A percentile compares a stretch with the other conserved stretches of the same genome.
These are phyloP conservation scores for Carassius carassius DNA, from an alignment of 2,113 vertebrate genomes.

Conservation along the genomic window DNA sequence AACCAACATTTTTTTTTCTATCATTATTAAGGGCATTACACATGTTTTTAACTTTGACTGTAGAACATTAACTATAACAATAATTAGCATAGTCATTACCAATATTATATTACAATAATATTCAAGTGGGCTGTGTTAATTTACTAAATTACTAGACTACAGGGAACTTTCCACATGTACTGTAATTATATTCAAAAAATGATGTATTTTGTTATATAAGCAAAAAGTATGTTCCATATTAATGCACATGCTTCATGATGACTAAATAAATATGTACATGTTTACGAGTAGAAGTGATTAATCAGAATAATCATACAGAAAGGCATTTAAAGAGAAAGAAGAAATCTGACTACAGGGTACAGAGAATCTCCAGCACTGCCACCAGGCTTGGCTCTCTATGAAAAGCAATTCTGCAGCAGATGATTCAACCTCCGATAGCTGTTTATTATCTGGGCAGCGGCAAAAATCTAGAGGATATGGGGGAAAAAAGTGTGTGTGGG, in stretches of 20 bases:
- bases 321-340: not conserved
- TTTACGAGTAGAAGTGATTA: slow-evolving; percentile 9
- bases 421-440: slow-evolving; percentile 29
- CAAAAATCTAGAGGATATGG: slow-evolving; percentile 22
- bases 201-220: not conserved
- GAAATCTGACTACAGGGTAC: not conserved
- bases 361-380: slow-evolving; percentile 15
- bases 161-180: not conserved
- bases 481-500: not conserved
- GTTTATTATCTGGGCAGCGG: slow-evolving; percentile 33
- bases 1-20: too few relatives aligned
- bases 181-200: not conserved
- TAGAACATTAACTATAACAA: not conserved
- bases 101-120: not conserved
- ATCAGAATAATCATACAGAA: not conserved
- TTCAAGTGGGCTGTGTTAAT: not conserved
- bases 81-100: not conserved
- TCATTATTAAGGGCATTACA: not conserved
- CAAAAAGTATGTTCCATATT: not conserved
- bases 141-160: not conserved
- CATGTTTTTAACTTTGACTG: not conserved
- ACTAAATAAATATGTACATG: not conserved
- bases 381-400: slow-evolving; percentile 37
- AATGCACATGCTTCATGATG: not conserved
- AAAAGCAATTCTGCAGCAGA: slow-evolving; percentile 43